These are phyloP conservation scores for Drosophila mettleri DNA, from an alignment of 2,888 invertebrate species.

Conservation along the genomic window DNA sequence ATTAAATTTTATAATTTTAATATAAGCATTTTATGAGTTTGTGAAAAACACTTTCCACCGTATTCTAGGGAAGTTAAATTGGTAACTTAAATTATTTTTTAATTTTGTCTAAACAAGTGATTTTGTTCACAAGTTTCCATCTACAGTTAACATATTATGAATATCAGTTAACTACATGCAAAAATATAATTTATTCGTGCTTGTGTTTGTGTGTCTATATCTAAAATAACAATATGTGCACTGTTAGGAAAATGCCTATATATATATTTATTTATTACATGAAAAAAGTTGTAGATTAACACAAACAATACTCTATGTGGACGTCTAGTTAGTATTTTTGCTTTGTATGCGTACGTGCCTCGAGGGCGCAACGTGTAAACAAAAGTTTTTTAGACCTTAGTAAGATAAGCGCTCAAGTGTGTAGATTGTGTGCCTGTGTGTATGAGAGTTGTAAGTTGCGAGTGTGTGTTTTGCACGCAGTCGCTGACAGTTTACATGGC, in stretches of 20 bases:
- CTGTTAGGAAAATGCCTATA: background rate
- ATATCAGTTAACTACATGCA: too few species aligned
- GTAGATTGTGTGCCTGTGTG: slow-evolving; percentile 13
- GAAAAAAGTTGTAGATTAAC: slow-evolving; percentile 34
- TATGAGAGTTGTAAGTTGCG: slow-evolving; percentile 22
- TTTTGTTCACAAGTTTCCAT: too few species aligned
- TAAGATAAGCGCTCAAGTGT: slow-evolving; percentile 64
- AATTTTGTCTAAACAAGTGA: too few species aligned
- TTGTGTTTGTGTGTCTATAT: background rate
- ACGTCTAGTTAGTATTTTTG: slow-evolving; percentile 17
- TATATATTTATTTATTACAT: slow-evolving; percentile 17
- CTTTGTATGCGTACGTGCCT: slow-evolving; percentile 53
- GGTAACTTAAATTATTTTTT: too few species aligned
- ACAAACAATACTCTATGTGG: slow-evolving; percentile 5
- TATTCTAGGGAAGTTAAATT: too few species aligned
- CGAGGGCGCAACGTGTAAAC: slow-evolving; percentile 75
- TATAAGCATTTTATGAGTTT: too few species aligned
- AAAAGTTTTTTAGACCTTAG: slow-evolving; percentile 73
- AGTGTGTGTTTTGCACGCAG: slow-evolving; percentile 16
- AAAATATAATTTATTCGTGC: background rate
- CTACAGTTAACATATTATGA: too few species aligned
- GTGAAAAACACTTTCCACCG: too few species aligned
- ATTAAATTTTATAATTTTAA: too few species aligned
- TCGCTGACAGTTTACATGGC: slow-evolving; percentile 77
- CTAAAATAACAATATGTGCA: background rate